Percentiles rank a stretch among this genome's conserved stretches.
Evolutionary conservation across 2,888 invertebrate genomes (phyloP).

Genomic region (Hydropsyche betteni): DNA sequence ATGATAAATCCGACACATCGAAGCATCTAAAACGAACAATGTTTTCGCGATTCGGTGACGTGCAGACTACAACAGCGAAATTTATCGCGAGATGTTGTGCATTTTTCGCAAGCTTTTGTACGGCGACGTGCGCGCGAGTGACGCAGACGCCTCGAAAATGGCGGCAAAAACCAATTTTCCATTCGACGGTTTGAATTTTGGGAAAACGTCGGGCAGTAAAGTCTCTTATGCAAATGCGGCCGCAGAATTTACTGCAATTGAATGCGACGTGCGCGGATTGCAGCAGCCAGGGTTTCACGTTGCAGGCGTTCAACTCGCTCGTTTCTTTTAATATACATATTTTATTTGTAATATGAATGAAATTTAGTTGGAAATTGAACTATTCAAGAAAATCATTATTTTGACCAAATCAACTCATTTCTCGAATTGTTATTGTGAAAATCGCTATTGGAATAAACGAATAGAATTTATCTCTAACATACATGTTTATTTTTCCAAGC

Average conservation of each 20-base stretch:
- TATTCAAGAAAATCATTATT: too few relatives aligned
- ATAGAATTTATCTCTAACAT: not conserved
- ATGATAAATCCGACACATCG: too few relatives aligned
- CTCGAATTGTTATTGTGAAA: too few relatives aligned
- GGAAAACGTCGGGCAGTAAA: slow-evolving; percentile 23
- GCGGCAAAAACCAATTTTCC: slow-evolving; percentile 15
- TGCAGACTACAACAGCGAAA: not conserved
- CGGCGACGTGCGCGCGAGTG: not conserved
- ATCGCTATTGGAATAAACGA: not conserved
- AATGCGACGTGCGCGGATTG: slow-evolving; percentile 27
- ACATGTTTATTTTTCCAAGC: slow-evolving; percentile 3
- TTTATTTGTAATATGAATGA: too few relatives aligned
- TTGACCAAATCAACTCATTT: too few relatives aligned
- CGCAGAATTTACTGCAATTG: slow-evolving; percentile 36
- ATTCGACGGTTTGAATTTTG: slow-evolving; percentile 30
- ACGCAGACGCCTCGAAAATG: not conserved
- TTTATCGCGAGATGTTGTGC: slow-evolving; percentile 34
- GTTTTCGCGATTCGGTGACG: too few relatives aligned
- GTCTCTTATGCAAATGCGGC: slow-evolving; percentile 37
- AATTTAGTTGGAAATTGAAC: too few relatives aligned
- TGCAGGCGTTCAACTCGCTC: not conserved
- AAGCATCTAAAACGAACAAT: too few relatives aligned
- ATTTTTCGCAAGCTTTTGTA: slow-evolving; percentile 21
- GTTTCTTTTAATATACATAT: not conserved
- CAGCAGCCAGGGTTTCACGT: not conserved